A percentile compares a stretch with the other conserved stretches of the same genome.
phyloP scores from a whole-genome alignment of 2,113 vertebrate genomes.

The Oreochromis tanganicae region DNA sequence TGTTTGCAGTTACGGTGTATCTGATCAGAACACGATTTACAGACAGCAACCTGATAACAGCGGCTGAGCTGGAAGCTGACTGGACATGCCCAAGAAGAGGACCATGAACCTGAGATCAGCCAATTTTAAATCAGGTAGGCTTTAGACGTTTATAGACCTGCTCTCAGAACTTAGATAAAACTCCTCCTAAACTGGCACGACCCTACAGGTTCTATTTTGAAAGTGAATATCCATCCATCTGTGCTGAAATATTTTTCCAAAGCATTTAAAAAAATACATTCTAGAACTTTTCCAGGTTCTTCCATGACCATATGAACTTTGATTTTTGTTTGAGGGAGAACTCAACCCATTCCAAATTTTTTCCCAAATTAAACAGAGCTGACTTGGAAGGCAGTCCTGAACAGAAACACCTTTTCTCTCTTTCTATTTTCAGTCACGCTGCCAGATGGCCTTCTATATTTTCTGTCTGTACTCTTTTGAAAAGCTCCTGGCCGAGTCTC shows the following conservation, averaged over 20 bases:
- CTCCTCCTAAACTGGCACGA: not conserved
- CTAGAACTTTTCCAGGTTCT: not conserved
- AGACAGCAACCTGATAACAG: not conserved
- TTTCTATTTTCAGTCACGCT: not conserved
- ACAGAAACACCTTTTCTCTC: not conserved
- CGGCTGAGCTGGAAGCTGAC: not conserved
- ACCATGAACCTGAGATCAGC: not conserved
- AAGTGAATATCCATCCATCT: not conserved
- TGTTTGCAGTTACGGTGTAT: not conserved
- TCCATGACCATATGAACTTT: not conserved
- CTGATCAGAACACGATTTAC: not conserved
- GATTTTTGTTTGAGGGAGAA: not conserved
- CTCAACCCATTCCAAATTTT: not conserved
- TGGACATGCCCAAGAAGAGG: not conserved
- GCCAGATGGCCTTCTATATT: not conserved
- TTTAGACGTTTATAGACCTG: not conserved
- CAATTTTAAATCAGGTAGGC: not conserved
- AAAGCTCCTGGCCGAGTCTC: not conserved
- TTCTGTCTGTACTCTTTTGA: not conserved
- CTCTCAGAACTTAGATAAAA: not conserved
- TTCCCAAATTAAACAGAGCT: not conserved
- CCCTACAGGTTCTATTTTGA: not conserved
- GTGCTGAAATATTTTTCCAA: not conserved
- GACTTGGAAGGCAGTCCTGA: not conserved
- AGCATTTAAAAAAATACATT: not conserved